Evolutionary conservation across 2,888 invertebrate species (phyloP).

Genomic region (Hybos culiciformis): DNA sequence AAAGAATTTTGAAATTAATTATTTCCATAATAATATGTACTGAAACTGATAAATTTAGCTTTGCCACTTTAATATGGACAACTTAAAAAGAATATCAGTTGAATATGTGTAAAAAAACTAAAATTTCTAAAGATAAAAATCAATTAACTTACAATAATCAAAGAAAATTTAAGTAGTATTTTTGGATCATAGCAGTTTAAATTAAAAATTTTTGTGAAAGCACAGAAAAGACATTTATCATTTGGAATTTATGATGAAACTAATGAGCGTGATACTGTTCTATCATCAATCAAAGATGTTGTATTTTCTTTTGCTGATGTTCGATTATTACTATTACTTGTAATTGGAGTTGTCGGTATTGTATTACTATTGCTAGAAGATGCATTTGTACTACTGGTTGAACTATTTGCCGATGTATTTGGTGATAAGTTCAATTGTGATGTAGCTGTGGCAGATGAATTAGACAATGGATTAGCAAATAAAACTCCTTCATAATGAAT

Average conservation of each 20-base stretch:
- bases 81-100: too few species aligned
- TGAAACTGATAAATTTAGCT: too few species aligned
- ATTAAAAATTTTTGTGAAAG: too few species aligned
- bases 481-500: constrained; percentile 90
- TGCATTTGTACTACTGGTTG: neutral
- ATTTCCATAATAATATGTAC: too few species aligned
- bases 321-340: neutral
- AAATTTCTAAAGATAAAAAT: too few species aligned
- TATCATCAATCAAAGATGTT: constrained; percentile 10
- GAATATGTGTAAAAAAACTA: too few species aligned
- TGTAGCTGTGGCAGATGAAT: constrained; percentile 1
- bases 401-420: constrained; percentile 5
- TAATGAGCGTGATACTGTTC: constrained; percentile 12
- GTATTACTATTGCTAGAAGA: neutral
- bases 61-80: too few species aligned
- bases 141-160: too few species aligned
- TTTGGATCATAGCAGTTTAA: too few species aligned
- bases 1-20: too few species aligned
- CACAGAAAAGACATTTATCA: too few species aligned
- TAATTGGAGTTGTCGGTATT: neutral
- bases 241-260: constrained; percentile 12
- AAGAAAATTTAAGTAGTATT: too few species aligned
- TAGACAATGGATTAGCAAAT: constrained; percentile 42
- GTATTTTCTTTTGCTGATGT: neutral
- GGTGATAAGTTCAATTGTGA: constrained; percentile 6